Evolutionary conservation across 1,140 invertebrate species (phyloP).

Genomic region (Leptinotarsa texana): DNA sequence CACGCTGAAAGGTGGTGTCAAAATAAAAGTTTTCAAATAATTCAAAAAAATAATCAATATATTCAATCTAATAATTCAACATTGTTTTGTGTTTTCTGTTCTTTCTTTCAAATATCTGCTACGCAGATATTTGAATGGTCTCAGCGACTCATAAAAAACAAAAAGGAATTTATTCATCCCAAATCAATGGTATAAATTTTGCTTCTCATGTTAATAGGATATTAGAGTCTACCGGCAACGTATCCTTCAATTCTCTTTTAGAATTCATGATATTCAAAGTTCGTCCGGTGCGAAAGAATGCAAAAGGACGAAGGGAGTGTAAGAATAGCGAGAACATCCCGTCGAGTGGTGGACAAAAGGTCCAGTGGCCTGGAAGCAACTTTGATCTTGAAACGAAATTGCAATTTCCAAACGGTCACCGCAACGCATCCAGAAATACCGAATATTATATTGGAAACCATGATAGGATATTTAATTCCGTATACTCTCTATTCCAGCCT

Average conservation of each 20-base stretch:
- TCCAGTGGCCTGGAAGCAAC: constrained; percentile 46
- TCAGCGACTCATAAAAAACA: no score
- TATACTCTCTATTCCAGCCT: constrained; percentile 21
- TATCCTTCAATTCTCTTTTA: neutral
- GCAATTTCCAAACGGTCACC: constrained; percentile 53
- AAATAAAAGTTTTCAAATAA: no score
- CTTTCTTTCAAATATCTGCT: no score
- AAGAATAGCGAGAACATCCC: constrained; percentile 28
- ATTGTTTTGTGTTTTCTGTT: no score
- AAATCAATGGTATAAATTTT: no score
- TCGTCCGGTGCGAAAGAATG: constrained; percentile 38
- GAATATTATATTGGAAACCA: constrained; percentile 45
- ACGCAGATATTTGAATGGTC: no score
- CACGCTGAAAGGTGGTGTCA: no score
- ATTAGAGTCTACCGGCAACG: neutral
- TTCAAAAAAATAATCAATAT: no score
- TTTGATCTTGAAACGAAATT: constrained; percentile 54
- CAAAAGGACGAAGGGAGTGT: constrained; percentile 24
- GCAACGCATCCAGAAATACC: constrained; percentile 47
- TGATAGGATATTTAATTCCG: constrained; percentile 47
- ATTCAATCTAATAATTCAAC: no score
- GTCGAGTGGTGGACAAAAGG: constrained; percentile 44
- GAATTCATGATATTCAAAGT: constrained; percentile 32
- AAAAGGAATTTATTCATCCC: no score
- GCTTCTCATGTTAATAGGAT: no score